Percentiles rank a stretch among this genome's conserved stretches.
These are phyloP conservation scores for Ciconia nigra DNA, from an alignment of 2,797 vertebrate species.

Conservation along the genomic window DNA sequence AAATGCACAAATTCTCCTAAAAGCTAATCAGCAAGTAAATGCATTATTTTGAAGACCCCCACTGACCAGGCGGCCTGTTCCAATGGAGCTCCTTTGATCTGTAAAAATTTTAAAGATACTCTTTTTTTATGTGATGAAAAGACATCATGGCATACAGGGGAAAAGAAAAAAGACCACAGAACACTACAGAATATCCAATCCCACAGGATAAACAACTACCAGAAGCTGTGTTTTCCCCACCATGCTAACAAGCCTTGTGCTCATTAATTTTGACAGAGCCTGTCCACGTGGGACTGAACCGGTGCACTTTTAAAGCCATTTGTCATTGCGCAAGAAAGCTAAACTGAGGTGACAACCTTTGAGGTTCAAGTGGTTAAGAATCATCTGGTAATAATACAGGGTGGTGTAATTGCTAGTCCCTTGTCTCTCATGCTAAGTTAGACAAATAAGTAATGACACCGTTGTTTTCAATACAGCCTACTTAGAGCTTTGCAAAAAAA, in stretches of 20 bases:
- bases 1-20: not conserved
- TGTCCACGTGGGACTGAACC: not conserved
- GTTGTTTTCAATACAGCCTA: not conserved
- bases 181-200: not conserved
- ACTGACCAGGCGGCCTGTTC: not conserved
- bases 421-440: not conserved
- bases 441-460: not conserved
- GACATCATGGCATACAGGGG: rapidly evolving
- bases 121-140: not conserved
- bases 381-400: not conserved
- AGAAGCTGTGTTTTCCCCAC: not conserved
- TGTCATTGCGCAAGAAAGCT: not conserved
- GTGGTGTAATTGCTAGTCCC: not conserved
- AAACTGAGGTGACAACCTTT: not conserved
- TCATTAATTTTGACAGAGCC: not conserved
- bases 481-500: not conserved
- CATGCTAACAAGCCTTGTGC: not conserved
- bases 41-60: not conserved
- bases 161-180: not conserved
- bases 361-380: not conserved
- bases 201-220: not conserved
- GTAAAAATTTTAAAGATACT: not conserved
- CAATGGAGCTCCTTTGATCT: not conserved
- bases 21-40: not conserved
- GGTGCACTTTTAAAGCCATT: not conserved